These are phyloP conservation scores for Andrena trimmerana DNA, from an alignment of 2,888 invertebrate genomes.

Conservation along the genomic window DNA sequence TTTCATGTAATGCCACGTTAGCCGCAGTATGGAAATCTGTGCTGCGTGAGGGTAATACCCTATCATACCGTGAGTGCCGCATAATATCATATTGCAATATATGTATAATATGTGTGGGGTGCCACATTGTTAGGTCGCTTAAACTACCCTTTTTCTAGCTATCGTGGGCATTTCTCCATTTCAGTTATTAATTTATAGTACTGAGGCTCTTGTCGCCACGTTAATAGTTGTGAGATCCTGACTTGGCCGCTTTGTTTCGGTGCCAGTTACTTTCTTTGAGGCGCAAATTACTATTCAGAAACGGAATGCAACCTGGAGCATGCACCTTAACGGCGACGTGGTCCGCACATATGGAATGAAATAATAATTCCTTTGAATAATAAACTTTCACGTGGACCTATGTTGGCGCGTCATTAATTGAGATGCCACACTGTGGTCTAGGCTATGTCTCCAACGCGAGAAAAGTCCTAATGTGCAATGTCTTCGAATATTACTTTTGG, in stretches of 20 bases:
- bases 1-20: slow-evolving; percentile 83
- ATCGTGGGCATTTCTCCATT: slow-evolving; percentile 23
- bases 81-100: slow-evolving; percentile 84
- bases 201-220: not conserved
- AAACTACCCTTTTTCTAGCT: slow-evolving; percentile 48
- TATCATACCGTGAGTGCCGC: slow-evolving; percentile 83
- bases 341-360: not conserved
- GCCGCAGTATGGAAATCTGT: slow-evolving; percentile 83
- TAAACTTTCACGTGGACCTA: not conserved
- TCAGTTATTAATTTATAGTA: slow-evolving; percentile 21
- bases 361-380: not conserved
- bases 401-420: no score
- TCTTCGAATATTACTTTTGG: no score
- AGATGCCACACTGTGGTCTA: no score
- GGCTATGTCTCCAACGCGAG: no score
- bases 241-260: slow-evolving; percentile 15
- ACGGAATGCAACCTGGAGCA: not conserved
- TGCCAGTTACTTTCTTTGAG: slow-evolving; percentile 3
- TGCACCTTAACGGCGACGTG: not conserved
- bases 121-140: slow-evolving; percentile 72
- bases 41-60: slow-evolving; percentile 85
- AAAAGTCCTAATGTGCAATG: no score
- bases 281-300: slow-evolving; percentile 31
- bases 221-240: slow-evolving; percentile 27
- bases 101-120: slow-evolving; percentile 80